Evolutionary conservation across 2,113 vertebrate species (phyloP), one percentile per base, ranked within the genome.

Genomic region (Gopherus flavomarginatus): DNA sequence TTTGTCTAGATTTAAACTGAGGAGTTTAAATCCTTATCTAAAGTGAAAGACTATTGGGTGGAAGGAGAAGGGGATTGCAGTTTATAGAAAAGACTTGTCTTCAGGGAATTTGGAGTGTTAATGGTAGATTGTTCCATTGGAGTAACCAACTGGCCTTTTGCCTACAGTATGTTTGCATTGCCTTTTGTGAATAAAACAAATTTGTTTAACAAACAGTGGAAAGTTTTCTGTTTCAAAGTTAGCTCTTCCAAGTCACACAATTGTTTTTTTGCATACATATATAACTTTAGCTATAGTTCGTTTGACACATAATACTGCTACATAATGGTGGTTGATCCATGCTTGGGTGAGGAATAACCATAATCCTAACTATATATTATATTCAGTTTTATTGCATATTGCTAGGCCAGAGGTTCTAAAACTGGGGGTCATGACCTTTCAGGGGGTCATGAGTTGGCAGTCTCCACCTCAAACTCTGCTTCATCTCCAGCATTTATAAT

Each of bases 171-270:
- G 35, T 85, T 94, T 95, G 92, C 57, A 0, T 89, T 85, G 90
- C 92, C 92, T 96, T 54, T 92, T 87, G 90, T 59, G 62, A 91
- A 86, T 95, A 96, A 97, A 97, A 44, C 2, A 1, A 5, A 0
- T 0, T 75, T 96, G 77, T 83, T 95, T 89, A 52, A 90, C n/a
- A 42, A 31, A 78, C 6, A n/a, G 11, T 69, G 22, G 5, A 17
- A 90, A 38, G 77, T 83, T 44, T 56, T 81, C 75, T 78, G 79
- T 50, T 3, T 3, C 4, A 65, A 24, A 78, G 26, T 53, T 22
- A 57, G 26, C 56, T 44, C 27, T 27, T n/a, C 6, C 57, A 38
- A 78, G 5, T 78, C 24, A 78, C 75, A 27, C 75, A 2, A 42
- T 26, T 78, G 72, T 5, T 19, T 78, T 47, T 38, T 47, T 77